Conservation (phyloP, 2,888 invertebrate genomes). For the Caprella mutica region DNA sequence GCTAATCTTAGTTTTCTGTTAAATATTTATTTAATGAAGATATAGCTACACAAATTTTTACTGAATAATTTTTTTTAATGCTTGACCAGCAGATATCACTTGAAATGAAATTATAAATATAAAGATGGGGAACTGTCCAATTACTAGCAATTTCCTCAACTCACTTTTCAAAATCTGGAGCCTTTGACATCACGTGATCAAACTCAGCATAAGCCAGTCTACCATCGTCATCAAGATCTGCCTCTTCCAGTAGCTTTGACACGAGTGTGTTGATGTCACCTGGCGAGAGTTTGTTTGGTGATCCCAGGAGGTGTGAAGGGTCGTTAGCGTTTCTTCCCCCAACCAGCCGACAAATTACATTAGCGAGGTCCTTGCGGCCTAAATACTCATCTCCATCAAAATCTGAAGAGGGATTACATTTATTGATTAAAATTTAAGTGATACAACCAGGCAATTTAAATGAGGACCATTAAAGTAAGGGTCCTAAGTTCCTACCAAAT, state of each 20-base stretch:
- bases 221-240: constrained; percentile 87
- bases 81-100: too few species aligned
- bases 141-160: too few species aligned
- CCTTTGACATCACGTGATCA: constrained; percentile 88
- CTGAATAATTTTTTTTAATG: too few species aligned
- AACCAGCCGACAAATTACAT: constrained; percentile 56
- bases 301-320: neutral
- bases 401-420: constrained; percentile 48
- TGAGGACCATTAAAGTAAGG: neutral
- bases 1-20: too few species aligned
- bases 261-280: constrained; percentile 13
- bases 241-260: constrained; percentile 71
- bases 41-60: too few species aligned
- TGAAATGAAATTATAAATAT: too few species aligned
- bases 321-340: neutral
- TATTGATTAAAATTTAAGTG: neutral
- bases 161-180: constrained; percentile 60
- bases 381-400: constrained; percentile 91
- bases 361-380: constrained; percentile 66
- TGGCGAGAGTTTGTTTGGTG: neutral
- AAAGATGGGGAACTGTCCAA: too few species aligned
- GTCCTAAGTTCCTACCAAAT: constrained; percentile 55
- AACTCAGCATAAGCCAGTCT: constrained; percentile 88
- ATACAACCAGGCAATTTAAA: neutral
- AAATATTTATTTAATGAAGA: too few species aligned